Percentiles rank a stretch among this genome's conserved stretches.
Conservation (phyloP, 2,888 invertebrate genomes). For the Yponomeuta malinellus region DNA sequence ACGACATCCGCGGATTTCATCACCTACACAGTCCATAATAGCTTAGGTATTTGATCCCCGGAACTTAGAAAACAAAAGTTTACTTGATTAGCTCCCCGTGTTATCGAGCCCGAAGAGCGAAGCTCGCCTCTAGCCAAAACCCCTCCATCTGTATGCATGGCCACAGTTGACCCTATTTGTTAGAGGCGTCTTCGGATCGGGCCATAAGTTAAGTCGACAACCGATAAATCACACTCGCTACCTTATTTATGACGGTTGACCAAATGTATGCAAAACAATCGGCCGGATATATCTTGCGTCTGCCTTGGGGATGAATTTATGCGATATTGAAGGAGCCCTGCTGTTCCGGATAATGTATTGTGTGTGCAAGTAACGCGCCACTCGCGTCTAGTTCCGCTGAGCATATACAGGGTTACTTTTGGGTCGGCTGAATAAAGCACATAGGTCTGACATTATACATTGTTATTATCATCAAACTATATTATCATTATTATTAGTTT, state of each 20-base stretch:
- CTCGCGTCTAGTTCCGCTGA: too few relatives aligned
- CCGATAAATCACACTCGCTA: slow-evolving; percentile 35
- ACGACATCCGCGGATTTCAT: too few relatives aligned
- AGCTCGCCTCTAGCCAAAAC: background rate
- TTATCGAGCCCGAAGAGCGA: background rate
- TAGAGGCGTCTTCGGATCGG: slow-evolving; percentile 28
- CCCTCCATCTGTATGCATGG: slow-evolving; percentile 8
- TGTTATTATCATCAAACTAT: too few relatives aligned
- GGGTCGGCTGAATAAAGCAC: too few relatives aligned
- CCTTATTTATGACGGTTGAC: slow-evolving; percentile 34
- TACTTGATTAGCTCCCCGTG: background rate
- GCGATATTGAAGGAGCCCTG: background rate
- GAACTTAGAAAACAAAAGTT: background rate
- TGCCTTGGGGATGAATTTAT: background rate
- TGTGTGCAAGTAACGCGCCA: background rate
- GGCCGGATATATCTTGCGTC: background rate
- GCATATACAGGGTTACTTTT: too few relatives aligned
- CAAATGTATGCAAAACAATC: slow-evolving; percentile 17
- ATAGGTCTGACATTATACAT: too few relatives aligned
- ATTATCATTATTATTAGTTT: too few relatives aligned
- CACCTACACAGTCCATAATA: too few relatives aligned
- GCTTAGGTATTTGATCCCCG: too few relatives aligned
- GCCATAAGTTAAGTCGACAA: slow-evolving; percentile 50
- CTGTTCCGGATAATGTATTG: background rate
- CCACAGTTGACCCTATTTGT: slow-evolving; percentile 10